A percentile compares a stretch with the other conserved stretches of the same genome.
Conservation (phyloP, 2,113 vertebrate species). For the Periophthalmodon schlosseri region DNA sequence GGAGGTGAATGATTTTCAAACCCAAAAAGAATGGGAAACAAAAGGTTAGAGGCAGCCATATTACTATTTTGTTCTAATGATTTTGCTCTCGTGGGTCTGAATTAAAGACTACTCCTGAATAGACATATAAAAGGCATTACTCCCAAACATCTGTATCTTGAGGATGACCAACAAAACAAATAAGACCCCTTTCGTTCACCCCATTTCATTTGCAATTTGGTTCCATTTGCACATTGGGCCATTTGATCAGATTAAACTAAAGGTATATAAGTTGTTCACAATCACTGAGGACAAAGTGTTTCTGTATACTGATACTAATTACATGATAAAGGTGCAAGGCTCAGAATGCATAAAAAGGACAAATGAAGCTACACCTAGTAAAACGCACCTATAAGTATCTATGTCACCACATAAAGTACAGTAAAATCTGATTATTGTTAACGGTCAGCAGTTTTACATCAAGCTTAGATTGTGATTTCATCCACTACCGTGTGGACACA, state of each 20-base stretch:
- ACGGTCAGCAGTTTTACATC: background rate
- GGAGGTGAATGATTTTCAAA: no score
- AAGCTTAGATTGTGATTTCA: constrained; percentile 20
- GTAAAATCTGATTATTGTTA: background rate
- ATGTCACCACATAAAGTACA: background rate
- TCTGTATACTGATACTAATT: background rate
- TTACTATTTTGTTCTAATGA: background rate
- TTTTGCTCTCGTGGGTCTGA: background rate
- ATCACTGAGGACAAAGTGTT: background rate
- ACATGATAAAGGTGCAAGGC: background rate
- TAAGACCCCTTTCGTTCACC: no score
- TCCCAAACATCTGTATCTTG: no score
- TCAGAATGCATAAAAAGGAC: no score
- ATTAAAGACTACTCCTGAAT: background rate
- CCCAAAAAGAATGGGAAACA: no score
- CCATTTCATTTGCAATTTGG: no score
- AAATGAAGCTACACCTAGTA: background rate
- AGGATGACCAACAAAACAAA: no score
- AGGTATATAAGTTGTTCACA: background rate
- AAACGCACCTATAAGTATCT: background rate
- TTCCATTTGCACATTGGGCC: no score
- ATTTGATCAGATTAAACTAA: background rate
- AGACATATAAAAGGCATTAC: background rate
- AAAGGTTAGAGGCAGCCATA: no score
- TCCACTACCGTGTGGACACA: constrained; percentile 38